phyloP scores from a whole-genome alignment of 2,888 invertebrate species.

The Galeruca laticollis region DNA sequence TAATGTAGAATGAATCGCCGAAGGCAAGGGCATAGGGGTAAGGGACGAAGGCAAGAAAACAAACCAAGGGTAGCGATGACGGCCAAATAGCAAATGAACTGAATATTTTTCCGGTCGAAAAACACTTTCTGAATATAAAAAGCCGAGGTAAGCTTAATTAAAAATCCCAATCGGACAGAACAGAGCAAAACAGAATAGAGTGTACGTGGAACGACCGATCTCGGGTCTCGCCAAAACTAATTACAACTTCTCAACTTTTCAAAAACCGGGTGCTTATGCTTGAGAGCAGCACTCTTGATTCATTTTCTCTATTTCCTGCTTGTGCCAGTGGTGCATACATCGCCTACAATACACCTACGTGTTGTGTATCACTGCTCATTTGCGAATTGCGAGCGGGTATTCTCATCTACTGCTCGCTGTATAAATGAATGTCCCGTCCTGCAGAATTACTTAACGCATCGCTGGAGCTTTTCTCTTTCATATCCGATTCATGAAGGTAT shows the following conservation, averaged over 20 bases:
- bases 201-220: conserved; percentile 59
- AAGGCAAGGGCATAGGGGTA: conserved; percentile 20
- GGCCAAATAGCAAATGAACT: conserved; percentile 65
- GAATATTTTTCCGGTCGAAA: conserved; percentile 65
- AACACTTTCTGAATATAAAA: conserved; percentile 66
- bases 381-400: conserved; percentile 13
- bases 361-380: conserved; percentile 29
- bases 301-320: conserved; percentile 42
- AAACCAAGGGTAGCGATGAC: conserved; percentile 61
- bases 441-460: conserved; percentile 28
- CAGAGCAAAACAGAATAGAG: conserved; percentile 57
- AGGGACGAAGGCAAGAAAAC: conserved; percentile 57
- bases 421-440: conserved; percentile 8
- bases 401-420: conserved; percentile 9
- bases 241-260: conserved; percentile 65
- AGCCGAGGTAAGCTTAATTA: conserved; percentile 65
- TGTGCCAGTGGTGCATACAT: conserved; percentile 13
- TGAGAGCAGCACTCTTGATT: conserved; percentile 57
- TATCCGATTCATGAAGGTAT: not conserved
- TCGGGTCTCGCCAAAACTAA: conserved; percentile 61
- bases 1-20: conserved; percentile 50
- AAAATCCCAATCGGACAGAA: conserved; percentile 64
- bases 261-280: conserved; percentile 59
- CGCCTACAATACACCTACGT: conserved; percentile 17
- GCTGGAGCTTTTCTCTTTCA: conserved; percentile 21